These are phyloP conservation scores for Micrasema minimum DNA, from an alignment of 1,140 invertebrate species.

Conservation along the genomic window DNA sequence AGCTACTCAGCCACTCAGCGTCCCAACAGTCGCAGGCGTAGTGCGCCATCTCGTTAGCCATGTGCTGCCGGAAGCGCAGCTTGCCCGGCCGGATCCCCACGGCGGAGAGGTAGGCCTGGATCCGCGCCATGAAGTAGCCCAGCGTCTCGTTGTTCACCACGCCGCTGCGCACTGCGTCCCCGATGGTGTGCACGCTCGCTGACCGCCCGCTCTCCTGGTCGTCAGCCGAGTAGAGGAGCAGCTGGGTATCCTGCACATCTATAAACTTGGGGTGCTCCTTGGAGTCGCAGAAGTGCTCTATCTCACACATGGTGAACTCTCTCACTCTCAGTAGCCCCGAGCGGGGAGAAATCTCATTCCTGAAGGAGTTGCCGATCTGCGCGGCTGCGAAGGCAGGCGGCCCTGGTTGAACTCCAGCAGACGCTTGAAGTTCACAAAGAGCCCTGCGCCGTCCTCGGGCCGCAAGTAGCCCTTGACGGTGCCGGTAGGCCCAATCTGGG, in stretches of 20 bases:
- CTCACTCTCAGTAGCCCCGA: conserved; percentile 95
- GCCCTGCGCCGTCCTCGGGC: conserved; percentile 99
- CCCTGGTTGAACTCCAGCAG: conserved; percentile 98
- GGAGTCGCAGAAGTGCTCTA: conserved; percentile 99
- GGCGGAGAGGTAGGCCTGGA: conserved; percentile 88
- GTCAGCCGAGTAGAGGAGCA: conserved; percentile 93
- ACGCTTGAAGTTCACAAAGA: conserved; percentile 99
- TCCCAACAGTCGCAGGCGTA: conserved; percentile 99
- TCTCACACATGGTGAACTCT: conserved; percentile 99
- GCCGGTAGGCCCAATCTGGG: conserved; percentile 96
- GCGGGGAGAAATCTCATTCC: conserved; percentile 99
- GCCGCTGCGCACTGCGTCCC: conserved; percentile 82
- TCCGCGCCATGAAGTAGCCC: conserved; percentile 97
- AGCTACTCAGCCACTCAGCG: conserved; percentile 94
- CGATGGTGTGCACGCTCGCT: conserved; percentile 77
- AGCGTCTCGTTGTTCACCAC: conserved; percentile 97
- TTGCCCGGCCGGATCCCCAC: conserved; percentile 89
- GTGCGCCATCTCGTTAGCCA: conserved; percentile 99
- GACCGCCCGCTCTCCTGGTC: conserved; percentile 95
- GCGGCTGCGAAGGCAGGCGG: conserved; percentile 95
- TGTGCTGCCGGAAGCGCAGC: conserved; percentile 96
- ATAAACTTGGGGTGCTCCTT: conserved; percentile 95
- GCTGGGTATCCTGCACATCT: conserved; percentile 75
- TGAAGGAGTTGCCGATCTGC: conserved; percentile 97
- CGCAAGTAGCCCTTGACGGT: conserved; percentile 93